phyloP scores from a whole-genome alignment of 2,113 vertebrate species.

The Lepus americanus region DNA sequence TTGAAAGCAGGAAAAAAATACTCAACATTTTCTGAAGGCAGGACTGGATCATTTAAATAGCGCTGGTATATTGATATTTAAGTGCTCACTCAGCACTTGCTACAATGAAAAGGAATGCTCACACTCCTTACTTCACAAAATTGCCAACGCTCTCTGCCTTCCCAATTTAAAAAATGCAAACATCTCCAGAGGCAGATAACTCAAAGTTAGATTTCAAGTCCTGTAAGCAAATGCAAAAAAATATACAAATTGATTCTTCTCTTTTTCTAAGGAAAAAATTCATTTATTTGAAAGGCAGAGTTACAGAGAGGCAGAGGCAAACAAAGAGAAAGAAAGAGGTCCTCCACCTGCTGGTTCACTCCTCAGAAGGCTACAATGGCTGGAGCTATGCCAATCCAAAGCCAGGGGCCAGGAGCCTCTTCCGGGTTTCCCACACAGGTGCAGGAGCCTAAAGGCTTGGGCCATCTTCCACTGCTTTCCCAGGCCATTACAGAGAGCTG shows the following conservation, averaged over 20 bases:
- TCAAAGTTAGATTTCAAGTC: not conserved
- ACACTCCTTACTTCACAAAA: not conserved
- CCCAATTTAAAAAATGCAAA: not conserved
- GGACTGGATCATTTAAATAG: not conserved
- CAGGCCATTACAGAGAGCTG: too few relatives aligned
- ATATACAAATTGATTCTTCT: not conserved
- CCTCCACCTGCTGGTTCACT: too few relatives aligned
- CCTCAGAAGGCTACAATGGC: too few relatives aligned
- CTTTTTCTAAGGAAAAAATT: too few relatives aligned
- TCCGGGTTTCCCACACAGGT: too few relatives aligned
- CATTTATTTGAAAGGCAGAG: too few relatives aligned
- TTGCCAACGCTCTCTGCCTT: not conserved
- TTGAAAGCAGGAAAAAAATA: not conserved
- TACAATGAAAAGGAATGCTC: constrained; percentile 22
- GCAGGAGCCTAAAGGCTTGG: too few relatives aligned
- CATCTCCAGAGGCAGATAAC: not conserved
- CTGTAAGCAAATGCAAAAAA: constrained; percentile 30
- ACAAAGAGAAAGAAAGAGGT: too few relatives aligned
- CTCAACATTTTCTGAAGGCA: constrained; percentile 37
- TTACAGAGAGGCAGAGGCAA: too few relatives aligned
- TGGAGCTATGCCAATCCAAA: too few relatives aligned
- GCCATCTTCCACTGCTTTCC: too few relatives aligned
- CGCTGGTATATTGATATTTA: constrained; percentile 51
- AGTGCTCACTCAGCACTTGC: not conserved
- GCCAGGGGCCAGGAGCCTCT: too few relatives aligned